These are phyloP conservation scores for Thalassaphorura encarpata DNA, from an alignment of 1,140 invertebrate genomes.

Conservation along the genomic window DNA sequence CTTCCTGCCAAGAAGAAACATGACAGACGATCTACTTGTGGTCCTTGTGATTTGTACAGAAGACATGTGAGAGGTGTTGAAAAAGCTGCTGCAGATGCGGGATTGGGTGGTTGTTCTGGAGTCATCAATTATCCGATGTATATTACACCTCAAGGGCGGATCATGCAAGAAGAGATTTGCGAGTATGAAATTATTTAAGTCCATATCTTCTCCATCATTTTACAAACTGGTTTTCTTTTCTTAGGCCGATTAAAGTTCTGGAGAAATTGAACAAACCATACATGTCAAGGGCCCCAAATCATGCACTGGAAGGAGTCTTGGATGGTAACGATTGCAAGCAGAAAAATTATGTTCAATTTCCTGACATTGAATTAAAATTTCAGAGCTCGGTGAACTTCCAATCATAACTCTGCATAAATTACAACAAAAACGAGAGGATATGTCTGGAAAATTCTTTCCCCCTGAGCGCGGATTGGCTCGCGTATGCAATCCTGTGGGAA, in stretches of 20 bases:
- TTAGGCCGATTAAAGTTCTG: constrained; percentile 14
- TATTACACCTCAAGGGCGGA: constrained; percentile 4
- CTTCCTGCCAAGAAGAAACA: too few relatives aligned
- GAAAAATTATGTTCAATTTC: constrained; percentile 1
- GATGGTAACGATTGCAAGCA: constrained; percentile 3
- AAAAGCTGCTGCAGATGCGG: constrained; percentile 7
- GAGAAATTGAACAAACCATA: constrained; percentile 17
- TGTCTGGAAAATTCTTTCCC: constrained; percentile 25
- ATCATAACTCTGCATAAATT: constrained; percentile 28
- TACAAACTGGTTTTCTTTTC: neutral
- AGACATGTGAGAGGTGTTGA: constrained; percentile 7
- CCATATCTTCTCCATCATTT: neutral
- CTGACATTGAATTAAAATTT: neutral
- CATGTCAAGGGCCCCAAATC: constrained; percentile 16
- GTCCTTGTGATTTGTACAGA: constrained; percentile 26
- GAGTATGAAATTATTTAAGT: constrained; percentile 12
- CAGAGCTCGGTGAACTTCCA: constrained; percentile 26
- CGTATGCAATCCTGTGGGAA: constrained; percentile 29
- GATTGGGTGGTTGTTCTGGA: constrained; percentile 2
- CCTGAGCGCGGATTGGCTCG: constrained; percentile 23
- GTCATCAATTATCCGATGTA: constrained; percentile 17
- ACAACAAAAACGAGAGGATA: constrained; percentile 21
- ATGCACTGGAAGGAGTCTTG: constrained; percentile 21
- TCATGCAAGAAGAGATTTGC: constrained; percentile 24
- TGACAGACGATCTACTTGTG: too few relatives aligned